Percentiles rank a stretch among this genome's conserved stretches.
Conservation (phyloP, 2,113 vertebrate genomes). For the Egretta garzetta region DNA sequence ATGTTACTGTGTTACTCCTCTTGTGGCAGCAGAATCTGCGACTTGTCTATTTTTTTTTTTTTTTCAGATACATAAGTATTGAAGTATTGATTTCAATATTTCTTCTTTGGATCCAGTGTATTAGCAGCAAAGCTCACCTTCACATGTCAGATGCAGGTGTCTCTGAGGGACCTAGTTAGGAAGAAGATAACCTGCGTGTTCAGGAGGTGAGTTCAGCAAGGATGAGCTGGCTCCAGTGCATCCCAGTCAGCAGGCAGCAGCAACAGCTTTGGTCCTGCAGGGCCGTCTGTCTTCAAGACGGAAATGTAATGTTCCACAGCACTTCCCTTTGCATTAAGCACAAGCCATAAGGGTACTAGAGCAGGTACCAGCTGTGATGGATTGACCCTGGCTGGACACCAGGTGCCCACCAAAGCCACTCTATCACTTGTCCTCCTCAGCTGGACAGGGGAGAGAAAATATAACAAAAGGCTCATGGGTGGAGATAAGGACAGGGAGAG, state of each 20-base stretch:
- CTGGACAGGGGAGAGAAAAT: neutral
- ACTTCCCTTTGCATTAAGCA: neutral
- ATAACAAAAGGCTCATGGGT: neutral
- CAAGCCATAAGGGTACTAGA: neutral
- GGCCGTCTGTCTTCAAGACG: neutral
- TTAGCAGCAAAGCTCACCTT: neutral
- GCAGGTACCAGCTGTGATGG: neutral
- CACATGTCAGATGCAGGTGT: neutral
- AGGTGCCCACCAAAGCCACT: neutral
- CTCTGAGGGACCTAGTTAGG: neutral
- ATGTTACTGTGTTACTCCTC: neutral
- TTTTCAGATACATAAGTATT: neutral
- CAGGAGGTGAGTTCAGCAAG: neutral
- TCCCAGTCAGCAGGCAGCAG: neutral
- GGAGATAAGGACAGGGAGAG: neutral
- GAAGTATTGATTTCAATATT: neutral
- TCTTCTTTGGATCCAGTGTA: neutral
- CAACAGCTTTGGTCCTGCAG: neutral
- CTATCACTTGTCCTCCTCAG: neutral
- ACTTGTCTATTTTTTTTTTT: neutral
- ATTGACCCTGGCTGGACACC: neutral
- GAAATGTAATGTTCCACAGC: neutral
- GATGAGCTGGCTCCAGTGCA: neutral
- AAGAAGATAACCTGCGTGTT: rapidly evolving
- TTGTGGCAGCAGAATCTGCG: neutral